These are phyloP conservation scores for Athrips mouffetella DNA, from an alignment of 2,888 invertebrate genomes.

Conservation along the genomic window DNA sequence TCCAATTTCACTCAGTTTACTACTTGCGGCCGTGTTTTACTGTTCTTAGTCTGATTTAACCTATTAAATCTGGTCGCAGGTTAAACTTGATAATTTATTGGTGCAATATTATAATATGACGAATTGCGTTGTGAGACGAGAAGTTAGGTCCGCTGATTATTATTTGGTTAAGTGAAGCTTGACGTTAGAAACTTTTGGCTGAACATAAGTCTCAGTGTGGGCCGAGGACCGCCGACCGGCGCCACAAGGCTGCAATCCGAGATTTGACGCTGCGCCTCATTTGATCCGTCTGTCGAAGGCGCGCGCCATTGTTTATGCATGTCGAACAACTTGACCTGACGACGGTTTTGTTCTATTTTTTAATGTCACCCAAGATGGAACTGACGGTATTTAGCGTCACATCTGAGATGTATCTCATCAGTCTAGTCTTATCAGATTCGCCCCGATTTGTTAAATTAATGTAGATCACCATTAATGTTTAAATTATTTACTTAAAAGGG, in stretches of 20 bases:
- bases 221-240: slow-evolving; percentile 41
- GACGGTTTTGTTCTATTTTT: slow-evolving; percentile 34
- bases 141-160: slow-evolving; percentile 62
- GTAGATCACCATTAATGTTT: no score
- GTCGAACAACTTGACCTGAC: slow-evolving; percentile 39
- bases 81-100: background rate
- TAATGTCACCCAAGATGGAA: slow-evolving; percentile 40
- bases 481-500: no score
- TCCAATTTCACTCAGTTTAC: slow-evolving; percentile 18
- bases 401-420: background rate
- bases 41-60: background rate
- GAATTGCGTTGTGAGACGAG: no score
- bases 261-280: slow-evolving; percentile 69
- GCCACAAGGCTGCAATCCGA: slow-evolving; percentile 71
- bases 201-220: slow-evolving; percentile 42
- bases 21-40: background rate
- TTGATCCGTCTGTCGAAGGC: slow-evolving; percentile 58
- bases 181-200: slow-evolving; percentile 46
- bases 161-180: slow-evolving; percentile 60
- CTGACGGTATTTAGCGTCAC: slow-evolving; percentile 21
- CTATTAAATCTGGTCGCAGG: background rate
- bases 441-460: no score
- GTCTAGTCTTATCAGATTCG: background rate
- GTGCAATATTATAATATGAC: slow-evolving; percentile 29
- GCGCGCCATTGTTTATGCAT: slow-evolving; percentile 63